A percentile compares a stretch with the other conserved stretches of the same genome.
Evolutionary conservation across 2,888 invertebrate species (phyloP).

Genomic region (Amblyteles armatorius): DNA sequence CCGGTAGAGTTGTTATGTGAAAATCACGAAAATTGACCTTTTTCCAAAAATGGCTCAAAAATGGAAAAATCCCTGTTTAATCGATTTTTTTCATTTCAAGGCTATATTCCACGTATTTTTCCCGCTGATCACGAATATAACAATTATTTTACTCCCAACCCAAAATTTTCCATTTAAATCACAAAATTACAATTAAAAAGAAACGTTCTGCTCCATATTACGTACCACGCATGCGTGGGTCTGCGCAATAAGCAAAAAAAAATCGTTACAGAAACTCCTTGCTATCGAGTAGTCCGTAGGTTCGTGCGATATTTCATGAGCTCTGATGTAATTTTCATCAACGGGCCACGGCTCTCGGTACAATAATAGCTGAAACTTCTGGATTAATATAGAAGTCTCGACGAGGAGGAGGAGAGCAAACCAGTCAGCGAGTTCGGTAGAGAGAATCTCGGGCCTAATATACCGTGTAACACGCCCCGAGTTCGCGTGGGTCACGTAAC

Average conservation of each 20-base stretch:
- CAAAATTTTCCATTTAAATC: no score
- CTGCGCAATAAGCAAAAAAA: not conserved
- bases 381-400: conserved; percentile 28
- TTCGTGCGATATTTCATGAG: conserved; percentile 5
- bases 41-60: no score
- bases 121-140: no score
- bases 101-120: no score
- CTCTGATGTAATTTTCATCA: conserved; percentile 8
- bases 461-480: conserved; percentile 44
- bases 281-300: not conserved
- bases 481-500: conserved; percentile 63
- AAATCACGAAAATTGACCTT: no score
- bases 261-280: not conserved
- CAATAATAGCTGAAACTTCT: conserved; percentile 19
- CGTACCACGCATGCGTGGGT: no score
- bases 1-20: not conserved
- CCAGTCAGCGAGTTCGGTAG: conserved; percentile 30
- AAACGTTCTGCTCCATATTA: no score
- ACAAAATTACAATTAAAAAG: no score
- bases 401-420: not conserved
- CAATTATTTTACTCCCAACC: no score
- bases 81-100: no score
- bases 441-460: conserved; percentile 35
- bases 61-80: no score
- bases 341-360: conserved; percentile 1